phyloP scores from a whole-genome alignment of 64 coral and sea anemone species.

The Stichodactyla helianthus region DNA sequence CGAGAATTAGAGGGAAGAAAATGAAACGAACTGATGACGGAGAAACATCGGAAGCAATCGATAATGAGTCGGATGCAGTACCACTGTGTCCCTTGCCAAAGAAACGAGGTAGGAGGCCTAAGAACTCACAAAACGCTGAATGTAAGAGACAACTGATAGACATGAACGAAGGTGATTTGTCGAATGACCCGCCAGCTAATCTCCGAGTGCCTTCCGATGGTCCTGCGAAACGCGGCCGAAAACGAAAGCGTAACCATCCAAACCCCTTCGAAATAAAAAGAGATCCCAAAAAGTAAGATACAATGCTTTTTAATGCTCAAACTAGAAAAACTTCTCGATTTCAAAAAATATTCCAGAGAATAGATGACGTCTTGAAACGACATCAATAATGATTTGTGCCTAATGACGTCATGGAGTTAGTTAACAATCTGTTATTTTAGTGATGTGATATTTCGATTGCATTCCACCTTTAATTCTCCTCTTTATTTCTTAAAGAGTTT shows the following conservation, averaged over 20 bases:
- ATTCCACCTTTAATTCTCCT: no score
- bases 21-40: background rate
- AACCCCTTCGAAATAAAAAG: no score
- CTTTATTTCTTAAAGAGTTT: no score
- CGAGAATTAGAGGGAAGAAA: conserved; percentile 12
- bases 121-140: background rate
- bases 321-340: no score
- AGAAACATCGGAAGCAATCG: conserved; percentile 13
- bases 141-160: conserved; percentile 8
- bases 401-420: no score
- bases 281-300: no score
- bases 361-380: no score
- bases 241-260: background rate
- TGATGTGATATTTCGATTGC: no score
- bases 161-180: background rate
- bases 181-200: background rate
- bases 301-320: no score
- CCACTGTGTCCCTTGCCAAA: background rate
- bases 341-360: no score
- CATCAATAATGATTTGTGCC: no score
- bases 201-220: background rate
- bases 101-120: background rate
- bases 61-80: background rate
- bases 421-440: no score
- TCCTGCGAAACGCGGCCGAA: conserved; percentile 1